Base-by-base conservation (phyloP, 2,888 invertebrate species). In the Drosophila demipolita region DNA sequence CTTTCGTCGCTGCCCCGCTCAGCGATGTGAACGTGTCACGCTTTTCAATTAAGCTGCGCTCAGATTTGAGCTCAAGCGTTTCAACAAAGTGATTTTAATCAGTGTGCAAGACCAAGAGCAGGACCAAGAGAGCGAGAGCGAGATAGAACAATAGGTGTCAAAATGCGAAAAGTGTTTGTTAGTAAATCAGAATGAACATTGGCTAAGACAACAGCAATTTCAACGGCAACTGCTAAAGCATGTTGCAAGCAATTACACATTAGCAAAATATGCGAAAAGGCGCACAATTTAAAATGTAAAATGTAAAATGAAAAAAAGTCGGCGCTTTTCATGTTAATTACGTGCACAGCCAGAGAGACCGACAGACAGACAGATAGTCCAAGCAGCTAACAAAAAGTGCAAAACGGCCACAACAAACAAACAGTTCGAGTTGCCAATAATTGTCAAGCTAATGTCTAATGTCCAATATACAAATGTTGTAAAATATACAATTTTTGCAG, bases 281-380 rank as follows among this genome's bases (percentile, higher is more conserved):
- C 7, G 23, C 48, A 23, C 49, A 57, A 64, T 29, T 35, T 49
- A 17, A 50, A 42, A 52, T 58, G 35, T 35, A 53, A 58, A 60
- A 69, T 61, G 53, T 58, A 66, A 66, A 29, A 29, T 29, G 29
- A 29, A 29, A 29, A 29, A 72, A 65, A 62, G 79, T 85, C 88
- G 90, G 83, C 80, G 74, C 75, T 75, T 90, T 88, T 87, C 74
- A 88, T 88, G 86, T 85, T 75, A 86, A 87, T 81, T 76, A 76
- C 68, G 50, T 45, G 52, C 23, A 4, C 35, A n/a, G 35, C 49
- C 55, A 26, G 29, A n/a, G 15, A 42, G n/a, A 20, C 3, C 20
- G n/a, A n/a, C 33, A 15, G 6, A 20, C 15, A 9, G 26, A 33
- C 35, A 35, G 45, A 33, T 8, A 35, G 20, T 23, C 45, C 23